Evolutionary conservation across 1,140 invertebrate species (phyloP).

Genomic region (Pseudobourletiella spinata): DNA sequence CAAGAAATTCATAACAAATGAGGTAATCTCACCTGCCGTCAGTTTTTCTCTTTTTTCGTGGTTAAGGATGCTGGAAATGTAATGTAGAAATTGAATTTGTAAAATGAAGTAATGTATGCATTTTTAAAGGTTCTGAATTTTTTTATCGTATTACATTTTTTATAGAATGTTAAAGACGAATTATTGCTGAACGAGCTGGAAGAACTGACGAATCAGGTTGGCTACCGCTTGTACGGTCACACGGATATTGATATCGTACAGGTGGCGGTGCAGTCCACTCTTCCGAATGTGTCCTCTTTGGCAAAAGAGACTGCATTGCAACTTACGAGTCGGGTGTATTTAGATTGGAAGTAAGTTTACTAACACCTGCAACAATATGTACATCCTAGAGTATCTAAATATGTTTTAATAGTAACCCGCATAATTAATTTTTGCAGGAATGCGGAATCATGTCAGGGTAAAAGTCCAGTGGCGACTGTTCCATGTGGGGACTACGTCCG

Average conservation of each 20-base stretch:
- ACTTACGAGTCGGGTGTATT: slow-evolving; percentile 26
- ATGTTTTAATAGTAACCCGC: too few species aligned
- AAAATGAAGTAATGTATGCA: background rate
- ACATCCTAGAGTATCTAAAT: background rate
- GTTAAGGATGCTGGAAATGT: slow-evolving; percentile 5
- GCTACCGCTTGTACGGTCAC: slow-evolving; percentile 32
- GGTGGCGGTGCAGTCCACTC: slow-evolving; percentile 35
- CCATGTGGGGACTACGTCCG: slow-evolving; percentile 20
- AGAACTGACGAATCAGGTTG: slow-evolving; percentile 33
- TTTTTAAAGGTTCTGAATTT: too few species aligned
- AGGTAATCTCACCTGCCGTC: too few species aligned
- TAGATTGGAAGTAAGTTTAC: slow-evolving; percentile 36
- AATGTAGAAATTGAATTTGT: background rate
- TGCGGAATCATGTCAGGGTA: slow-evolving; percentile 15
- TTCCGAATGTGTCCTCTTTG: slow-evolving; percentile 31
- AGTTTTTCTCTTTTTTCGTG: too few species aligned
- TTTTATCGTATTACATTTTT: too few species aligned
- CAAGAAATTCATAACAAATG: slow-evolving; percentile 42
- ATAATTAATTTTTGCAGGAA: too few species aligned
- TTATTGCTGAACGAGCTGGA: slow-evolving; percentile 31
- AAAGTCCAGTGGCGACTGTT: slow-evolving; percentile 21
- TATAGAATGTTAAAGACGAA: slow-evolving; percentile 13
- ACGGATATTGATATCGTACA: slow-evolving; percentile 36
- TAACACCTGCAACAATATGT: background rate
- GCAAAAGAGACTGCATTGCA: slow-evolving; percentile 23